Conservation (phyloP, 2,888 invertebrate species). For the Cistogaster globosa region DNA sequence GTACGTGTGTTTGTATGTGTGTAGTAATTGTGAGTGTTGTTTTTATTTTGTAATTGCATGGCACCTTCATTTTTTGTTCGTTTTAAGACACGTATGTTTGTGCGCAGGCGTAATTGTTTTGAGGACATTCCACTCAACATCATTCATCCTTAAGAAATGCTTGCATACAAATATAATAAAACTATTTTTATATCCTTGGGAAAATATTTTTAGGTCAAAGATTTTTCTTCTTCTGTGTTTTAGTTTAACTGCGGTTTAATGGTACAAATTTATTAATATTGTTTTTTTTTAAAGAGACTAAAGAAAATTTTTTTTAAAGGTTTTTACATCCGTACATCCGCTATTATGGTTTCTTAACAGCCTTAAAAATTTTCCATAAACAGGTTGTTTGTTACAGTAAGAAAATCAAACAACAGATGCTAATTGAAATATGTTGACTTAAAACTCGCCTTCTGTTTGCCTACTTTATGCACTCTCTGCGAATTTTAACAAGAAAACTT, state of each 20-base stretch:
- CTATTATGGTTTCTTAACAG: conserved; percentile 13
- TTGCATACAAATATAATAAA: background rate
- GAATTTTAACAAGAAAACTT: too few species aligned
- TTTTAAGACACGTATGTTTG: conserved; percentile 53
- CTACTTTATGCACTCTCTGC: too few species aligned
- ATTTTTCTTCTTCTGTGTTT: conserved; percentile 40
- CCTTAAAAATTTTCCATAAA: conserved; percentile 29
- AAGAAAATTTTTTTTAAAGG: conserved; percentile 57
- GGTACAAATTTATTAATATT: conserved; percentile 51
- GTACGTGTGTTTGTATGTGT: too few species aligned
- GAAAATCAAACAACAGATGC: conserved; percentile 34
- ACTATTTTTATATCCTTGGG: conserved; percentile 69
- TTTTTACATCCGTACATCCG: conserved; percentile 65
- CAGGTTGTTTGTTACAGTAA: conserved; percentile 42
- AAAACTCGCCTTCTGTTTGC: too few species aligned
- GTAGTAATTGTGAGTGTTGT: conserved; percentile 33
- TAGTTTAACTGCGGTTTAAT: conserved; percentile 60
- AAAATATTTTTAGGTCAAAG: conserved; percentile 40
- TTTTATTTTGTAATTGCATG: conserved; percentile 47
- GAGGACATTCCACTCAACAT: conserved; percentile 64
- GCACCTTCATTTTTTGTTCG: conserved; percentile 43
- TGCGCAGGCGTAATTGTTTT: conserved; percentile 71
- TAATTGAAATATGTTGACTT: background rate
- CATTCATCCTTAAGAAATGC: conserved; percentile 37
- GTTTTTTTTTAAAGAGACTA: conserved; percentile 35